Evolutionary conservation across 1,140 invertebrate genomes (phyloP), one percentile per base, ranked within the genome.

Genomic region (Trichonephila inaurata): DNA sequence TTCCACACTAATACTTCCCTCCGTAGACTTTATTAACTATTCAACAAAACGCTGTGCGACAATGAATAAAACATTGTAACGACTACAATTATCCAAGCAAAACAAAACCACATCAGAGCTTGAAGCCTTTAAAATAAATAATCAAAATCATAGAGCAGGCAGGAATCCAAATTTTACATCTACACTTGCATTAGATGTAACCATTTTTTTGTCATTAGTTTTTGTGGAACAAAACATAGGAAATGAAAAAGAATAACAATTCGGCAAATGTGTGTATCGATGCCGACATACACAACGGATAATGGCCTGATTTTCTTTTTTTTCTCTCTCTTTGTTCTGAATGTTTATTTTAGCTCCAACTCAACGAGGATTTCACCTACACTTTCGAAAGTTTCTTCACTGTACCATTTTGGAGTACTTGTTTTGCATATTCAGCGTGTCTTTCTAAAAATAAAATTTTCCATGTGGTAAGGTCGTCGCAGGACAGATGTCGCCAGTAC

Each of bases 201-300:
- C 16, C 72, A 77, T 77, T 77, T 77, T 77, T 77, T 77, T 5
- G 16, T 18, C 72, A 77, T 77, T 77, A 77, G 72, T 77, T 77
- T 77, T 40, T 77, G 72, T 33, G 72, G 18, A 77, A 77, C 72
- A 77, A 77, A 77, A 77, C 72, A 77, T 40, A 14, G 72, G 33
- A 77, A 77, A 72, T 16, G 6, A 72, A 33, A 72, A 77, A 77
- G 72, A 77, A 77, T 77, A 77, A 40, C 72, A 33, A 77, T 77
- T 77, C 16, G 18, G 28, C 18, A 18, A 1, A 5, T 40, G 72
- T 16, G 14, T 16, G 72, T 77, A 77, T 77, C 72, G 18, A 77
- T 77, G 72, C 33, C 72, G 72, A 24, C 24, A 33, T 33, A 19
- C 28, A 33, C 33, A 18, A 21, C 62, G 18, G 62, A 64, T 64